Evolutionary conservation across 2,797 vertebrate genomes (phyloP).

Genomic region (Sylvilagus floridanus): DNA sequence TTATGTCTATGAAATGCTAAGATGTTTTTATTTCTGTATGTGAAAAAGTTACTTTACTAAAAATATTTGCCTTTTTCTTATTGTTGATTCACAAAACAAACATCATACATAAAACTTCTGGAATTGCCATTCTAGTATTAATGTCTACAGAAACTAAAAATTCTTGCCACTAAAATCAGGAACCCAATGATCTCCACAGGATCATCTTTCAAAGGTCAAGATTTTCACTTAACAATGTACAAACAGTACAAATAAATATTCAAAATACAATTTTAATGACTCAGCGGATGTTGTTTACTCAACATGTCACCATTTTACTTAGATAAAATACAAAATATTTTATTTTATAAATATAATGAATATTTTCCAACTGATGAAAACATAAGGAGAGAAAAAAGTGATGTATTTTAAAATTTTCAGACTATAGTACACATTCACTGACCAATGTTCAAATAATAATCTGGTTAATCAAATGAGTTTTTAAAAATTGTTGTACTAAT

Average conservation of each 20-base stretch:
- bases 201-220: constrained; percentile 1
- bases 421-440: neutral
- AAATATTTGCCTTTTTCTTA: constrained; percentile 11
- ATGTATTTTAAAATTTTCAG: constrained; percentile 43
- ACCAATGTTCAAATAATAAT: constrained; percentile 41
- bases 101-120: neutral
- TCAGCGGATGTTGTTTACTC: constrained; percentile 1
- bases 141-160: neutral
- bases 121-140: neutral
- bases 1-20: constrained; percentile 46
- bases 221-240: constrained; percentile 40
- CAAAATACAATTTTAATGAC: constrained; percentile 5
- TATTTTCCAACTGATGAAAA: constrained; percentile 44
- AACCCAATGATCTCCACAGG: neutral
- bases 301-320: constrained; percentile 18
- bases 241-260: constrained; percentile 26
- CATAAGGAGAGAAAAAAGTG: neutral
- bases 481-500: neutral
- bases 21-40: constrained; percentile 16
- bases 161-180: neutral
- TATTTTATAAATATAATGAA: constrained; percentile 42
- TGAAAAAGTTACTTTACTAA: constrained; percentile 36
- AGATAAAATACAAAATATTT: constrained; percentile 52
- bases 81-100: constrained; percentile 43
- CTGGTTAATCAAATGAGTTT: constrained; percentile 54